Conservation (phyloP, 1,140 invertebrate genomes). For the Dinoponera quadriceps region DNA sequence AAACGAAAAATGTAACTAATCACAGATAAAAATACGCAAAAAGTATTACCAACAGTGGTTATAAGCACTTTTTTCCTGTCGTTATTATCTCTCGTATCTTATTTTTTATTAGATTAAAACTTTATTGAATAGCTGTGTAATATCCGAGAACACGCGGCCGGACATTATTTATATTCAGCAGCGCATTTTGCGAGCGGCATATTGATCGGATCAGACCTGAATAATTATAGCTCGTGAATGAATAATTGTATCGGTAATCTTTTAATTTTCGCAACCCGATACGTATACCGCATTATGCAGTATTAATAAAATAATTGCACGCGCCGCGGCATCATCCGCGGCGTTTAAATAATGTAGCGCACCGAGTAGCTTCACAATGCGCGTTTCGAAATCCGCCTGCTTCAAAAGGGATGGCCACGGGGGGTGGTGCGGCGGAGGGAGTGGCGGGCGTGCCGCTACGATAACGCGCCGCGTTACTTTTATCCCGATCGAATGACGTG, state of each 20-base stretch:
- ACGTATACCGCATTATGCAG: conserved; percentile 22
- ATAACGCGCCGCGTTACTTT: neutral
- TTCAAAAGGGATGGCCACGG: neutral
- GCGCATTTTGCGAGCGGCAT: neutral
- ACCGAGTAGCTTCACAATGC: neutral
- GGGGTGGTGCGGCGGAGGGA: too few relatives aligned
- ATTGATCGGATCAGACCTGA: conserved; percentile 40
- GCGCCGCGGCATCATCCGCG: neutral
- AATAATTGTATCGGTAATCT: conserved; percentile 49
- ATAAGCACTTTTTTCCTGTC: too few relatives aligned
- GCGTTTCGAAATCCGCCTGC: neutral
- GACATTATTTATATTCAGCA: conserved; percentile 33
- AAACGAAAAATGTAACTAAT: too few relatives aligned
- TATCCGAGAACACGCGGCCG: neutral
- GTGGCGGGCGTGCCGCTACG: too few relatives aligned
- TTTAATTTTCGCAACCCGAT: conserved; percentile 36
- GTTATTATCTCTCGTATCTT: neutral
- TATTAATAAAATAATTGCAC: conserved; percentile 42
- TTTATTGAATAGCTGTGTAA: neutral
- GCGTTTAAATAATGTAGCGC: conserved; percentile 7
- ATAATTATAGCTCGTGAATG: conserved; percentile 22
- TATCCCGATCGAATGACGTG: neutral
- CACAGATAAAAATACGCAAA: too few relatives aligned
- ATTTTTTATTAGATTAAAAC: conserved; percentile 18
- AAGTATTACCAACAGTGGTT: too few relatives aligned